Conservation (phyloP, 2,113 vertebrate species). For the Tiliqua scincoides region DNA sequence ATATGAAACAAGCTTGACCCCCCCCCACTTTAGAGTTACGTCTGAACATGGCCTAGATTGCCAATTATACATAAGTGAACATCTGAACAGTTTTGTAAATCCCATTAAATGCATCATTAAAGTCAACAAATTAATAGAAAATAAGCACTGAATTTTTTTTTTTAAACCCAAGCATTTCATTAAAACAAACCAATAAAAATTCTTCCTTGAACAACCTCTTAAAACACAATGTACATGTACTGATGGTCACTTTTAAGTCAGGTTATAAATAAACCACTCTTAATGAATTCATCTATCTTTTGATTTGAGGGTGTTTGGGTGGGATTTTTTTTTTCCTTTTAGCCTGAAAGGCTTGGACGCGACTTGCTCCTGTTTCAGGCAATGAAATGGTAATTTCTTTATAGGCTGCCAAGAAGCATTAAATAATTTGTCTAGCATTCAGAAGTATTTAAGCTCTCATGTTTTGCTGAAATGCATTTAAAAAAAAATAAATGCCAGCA, state of each 20-base stretch:
- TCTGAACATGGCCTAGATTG: too few relatives aligned
- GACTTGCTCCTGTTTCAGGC: not conserved
- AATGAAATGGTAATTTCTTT: constrained; percentile 14
- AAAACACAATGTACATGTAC: not conserved
- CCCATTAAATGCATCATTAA: too few relatives aligned
- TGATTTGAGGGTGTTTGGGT: not conserved
- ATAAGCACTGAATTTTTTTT: too few relatives aligned
- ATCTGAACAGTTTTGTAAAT: too few relatives aligned
- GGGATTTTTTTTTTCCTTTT: not conserved
- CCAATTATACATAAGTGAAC: too few relatives aligned
- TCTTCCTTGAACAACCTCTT: not conserved
- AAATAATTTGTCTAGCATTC: constrained; percentile 40
- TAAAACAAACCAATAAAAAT: not conserved
- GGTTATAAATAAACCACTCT: not conserved
- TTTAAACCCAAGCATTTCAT: too few relatives aligned
- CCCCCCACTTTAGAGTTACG: too few relatives aligned
- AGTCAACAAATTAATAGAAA: too few relatives aligned
- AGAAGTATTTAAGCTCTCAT: constrained; percentile 33
- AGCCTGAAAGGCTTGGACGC: not conserved
- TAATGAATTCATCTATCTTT: not conserved
- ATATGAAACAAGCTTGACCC: too few relatives aligned
- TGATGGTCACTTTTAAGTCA: not conserved
- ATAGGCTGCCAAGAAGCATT: constrained; percentile 17
- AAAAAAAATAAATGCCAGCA: constrained; percentile 41
- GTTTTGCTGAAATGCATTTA: constrained; percentile 21